phyloP scores from a whole-genome alignment of 2,888 invertebrate species.

The Agonopterix subpropinquella region DNA sequence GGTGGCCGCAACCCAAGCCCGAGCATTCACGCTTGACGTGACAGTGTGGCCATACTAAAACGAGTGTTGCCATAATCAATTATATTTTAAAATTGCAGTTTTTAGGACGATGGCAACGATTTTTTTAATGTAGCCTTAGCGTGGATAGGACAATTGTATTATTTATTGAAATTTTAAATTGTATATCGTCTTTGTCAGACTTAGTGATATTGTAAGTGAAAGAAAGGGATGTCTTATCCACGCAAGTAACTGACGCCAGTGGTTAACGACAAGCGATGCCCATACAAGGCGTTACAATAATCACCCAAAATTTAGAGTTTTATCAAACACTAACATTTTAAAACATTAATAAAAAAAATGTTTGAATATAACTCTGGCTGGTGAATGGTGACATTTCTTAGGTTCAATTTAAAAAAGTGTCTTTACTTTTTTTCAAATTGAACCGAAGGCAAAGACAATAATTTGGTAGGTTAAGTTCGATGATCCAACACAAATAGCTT shows the following conservation, averaged over 20 bases:
- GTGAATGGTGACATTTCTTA: not conserved
- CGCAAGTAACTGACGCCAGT: conserved; percentile 49
- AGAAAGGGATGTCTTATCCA: conserved; percentile 19
- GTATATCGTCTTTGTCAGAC: not conserved
- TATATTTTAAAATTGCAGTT: not conserved
- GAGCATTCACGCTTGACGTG: conserved; percentile 73
- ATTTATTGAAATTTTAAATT: not conserved
- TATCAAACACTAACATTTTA: not conserved
- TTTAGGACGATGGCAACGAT: conserved; percentile 13
- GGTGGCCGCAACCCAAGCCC: conserved; percentile 68
- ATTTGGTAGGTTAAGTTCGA: conserved; percentile 56
- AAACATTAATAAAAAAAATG: not conserved
- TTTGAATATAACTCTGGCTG: not conserved
- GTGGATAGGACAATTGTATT: conserved; percentile 12
- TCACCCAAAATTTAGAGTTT: conserved; percentile 21
- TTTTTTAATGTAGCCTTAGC: conserved; percentile 20
- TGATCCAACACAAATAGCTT: conserved; percentile 37
- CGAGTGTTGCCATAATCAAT: conserved; percentile 9
- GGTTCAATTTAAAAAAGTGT: conserved; percentile 9
- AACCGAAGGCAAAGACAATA: conserved; percentile 29
- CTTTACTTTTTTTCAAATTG: conserved; percentile 15
- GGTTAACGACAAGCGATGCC: conserved; percentile 73
- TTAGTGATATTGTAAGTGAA: not conserved
- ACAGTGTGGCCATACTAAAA: conserved; percentile 37
- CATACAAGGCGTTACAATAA: conserved; percentile 59